Conservation (phyloP, 2,888 invertebrate genomes). For the Bhutanitis thaidina region DNA sequence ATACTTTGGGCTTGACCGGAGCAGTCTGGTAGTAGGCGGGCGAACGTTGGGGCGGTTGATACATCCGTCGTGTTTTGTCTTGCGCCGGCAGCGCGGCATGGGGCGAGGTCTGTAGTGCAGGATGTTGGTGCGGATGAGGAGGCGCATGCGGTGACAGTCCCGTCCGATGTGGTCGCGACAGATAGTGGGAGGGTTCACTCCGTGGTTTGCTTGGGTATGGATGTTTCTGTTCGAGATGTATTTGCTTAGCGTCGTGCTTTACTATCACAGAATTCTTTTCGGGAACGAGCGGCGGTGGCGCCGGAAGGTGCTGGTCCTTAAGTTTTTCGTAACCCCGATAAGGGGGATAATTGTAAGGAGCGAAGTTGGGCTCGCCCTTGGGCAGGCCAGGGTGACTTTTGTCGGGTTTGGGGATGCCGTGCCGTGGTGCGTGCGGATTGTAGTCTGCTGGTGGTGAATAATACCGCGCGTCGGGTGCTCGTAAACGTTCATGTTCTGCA, state of each 20-base stretch:
- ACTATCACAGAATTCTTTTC: conserved; percentile 90
- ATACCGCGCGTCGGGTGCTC: conserved; percentile 47
- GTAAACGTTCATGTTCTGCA: conserved; percentile 46
- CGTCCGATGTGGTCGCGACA: conserved; percentile 70
- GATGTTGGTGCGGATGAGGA: conserved; percentile 67
- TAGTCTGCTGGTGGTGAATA: conserved; percentile 44
- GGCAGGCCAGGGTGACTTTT: conserved; percentile 62
- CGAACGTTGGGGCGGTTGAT: conserved; percentile 62
- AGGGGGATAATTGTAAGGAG: conserved; percentile 83
- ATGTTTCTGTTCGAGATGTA: conserved; percentile 79
- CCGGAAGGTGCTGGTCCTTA: conserved; percentile 81
- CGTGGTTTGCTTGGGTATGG: conserved; percentile 81
- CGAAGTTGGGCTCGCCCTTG: conserved; percentile 85
- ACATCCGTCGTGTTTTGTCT: conserved; percentile 50
- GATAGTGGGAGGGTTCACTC: conserved; percentile 78
- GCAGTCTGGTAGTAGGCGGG: conserved; percentile 74
- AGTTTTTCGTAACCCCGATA: conserved; percentile 81
- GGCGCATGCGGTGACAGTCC: conserved; percentile 78
- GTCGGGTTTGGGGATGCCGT: conserved; percentile 55
- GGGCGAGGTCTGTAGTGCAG: conserved; percentile 67
- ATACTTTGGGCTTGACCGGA: conserved; percentile 83
- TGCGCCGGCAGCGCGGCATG: conserved; percentile 52
- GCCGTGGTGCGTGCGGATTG: conserved; percentile 53
- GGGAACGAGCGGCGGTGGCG: conserved; percentile 83
- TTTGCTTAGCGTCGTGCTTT: conserved; percentile 86